Conservation (phyloP, 2,888 invertebrate species). For the Archips crataeganus region DNA sequence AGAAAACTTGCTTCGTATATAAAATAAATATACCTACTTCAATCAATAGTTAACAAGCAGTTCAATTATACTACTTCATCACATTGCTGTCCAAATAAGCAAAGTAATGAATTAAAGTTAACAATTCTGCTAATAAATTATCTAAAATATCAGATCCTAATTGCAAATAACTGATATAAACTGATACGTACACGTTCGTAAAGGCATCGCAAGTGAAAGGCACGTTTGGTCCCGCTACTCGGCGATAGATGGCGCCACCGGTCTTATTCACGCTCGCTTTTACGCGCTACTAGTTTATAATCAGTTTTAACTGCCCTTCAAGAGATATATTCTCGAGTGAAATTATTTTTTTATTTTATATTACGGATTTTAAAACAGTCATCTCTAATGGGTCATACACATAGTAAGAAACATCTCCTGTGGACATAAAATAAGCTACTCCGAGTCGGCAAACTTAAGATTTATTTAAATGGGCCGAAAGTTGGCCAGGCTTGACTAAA, state of each 20-base stretch:
- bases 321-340: background rate
- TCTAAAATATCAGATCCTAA: background rate
- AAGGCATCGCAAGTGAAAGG: constrained; percentile 36
- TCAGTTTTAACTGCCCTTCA: constrained; percentile 1
- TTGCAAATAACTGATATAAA: background rate
- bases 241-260: constrained; percentile 69
- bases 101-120: background rate
- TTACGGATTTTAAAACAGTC: background rate
- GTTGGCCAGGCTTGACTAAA: too few species aligned
- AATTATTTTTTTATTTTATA: background rate
- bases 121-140: background rate
- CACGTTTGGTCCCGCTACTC: constrained; percentile 58
- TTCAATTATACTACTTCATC: too few species aligned
- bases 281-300: constrained; percentile 3
- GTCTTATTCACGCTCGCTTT: constrained; percentile 41
- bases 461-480: too few species aligned
- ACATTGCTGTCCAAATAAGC: background rate
- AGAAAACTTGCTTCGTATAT: too few species aligned
- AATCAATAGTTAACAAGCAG: too few species aligned
- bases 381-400: background rate
- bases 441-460: too few species aligned
- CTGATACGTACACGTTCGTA: background rate
- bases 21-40: too few species aligned
- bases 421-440: too few species aligned
- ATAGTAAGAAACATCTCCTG: too few species aligned